Conservation (phyloP, 2,797 vertebrate genomes). For the Syngnathus rostellatus region DNA sequence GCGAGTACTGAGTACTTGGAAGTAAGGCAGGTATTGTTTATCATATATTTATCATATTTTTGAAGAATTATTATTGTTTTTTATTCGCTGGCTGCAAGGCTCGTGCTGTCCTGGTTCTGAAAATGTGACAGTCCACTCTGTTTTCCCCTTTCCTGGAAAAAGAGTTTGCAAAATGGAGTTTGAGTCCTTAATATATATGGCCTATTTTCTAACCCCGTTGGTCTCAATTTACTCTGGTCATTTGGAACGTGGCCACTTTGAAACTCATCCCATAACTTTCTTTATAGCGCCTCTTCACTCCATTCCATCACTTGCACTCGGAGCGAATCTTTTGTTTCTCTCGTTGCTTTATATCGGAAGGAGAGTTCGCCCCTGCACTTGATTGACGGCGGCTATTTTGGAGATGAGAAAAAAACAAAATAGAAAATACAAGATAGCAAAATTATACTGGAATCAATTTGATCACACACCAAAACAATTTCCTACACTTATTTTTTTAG, state of each 20-base stretch:
- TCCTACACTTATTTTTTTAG: no score
- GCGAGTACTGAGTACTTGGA: no score
- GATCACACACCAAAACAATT: neutral
- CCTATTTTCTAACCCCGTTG: slow-evolving; percentile 63
- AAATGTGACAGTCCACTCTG: slow-evolving; percentile 39
- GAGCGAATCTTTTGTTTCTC: neutral
- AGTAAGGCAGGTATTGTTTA: no score
- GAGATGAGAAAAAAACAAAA: neutral
- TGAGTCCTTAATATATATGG: slow-evolving; percentile 66
- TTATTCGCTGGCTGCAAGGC: slow-evolving; percentile 33
- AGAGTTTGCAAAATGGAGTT: slow-evolving; percentile 29
- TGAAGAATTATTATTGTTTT: slow-evolving; percentile 8
- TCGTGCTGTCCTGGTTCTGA: slow-evolving; percentile 60
- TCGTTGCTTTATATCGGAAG: neutral
- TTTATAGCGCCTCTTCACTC: slow-evolving; percentile 11
- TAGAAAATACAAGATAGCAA: neutral
- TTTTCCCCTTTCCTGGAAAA: slow-evolving; percentile 35
- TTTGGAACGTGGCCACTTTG: slow-evolving; percentile 57
- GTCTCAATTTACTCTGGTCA: slow-evolving; percentile 59
- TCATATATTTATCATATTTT: no score
- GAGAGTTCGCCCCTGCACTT: neutral
- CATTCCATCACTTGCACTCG: slow-evolving; percentile 16
- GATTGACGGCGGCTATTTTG: neutral
- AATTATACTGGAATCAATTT: neutral
- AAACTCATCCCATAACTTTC: slow-evolving; percentile 52